Conservation (phyloP, 2,797 vertebrate genomes). For the Etheostoma perlongum region DNA sequence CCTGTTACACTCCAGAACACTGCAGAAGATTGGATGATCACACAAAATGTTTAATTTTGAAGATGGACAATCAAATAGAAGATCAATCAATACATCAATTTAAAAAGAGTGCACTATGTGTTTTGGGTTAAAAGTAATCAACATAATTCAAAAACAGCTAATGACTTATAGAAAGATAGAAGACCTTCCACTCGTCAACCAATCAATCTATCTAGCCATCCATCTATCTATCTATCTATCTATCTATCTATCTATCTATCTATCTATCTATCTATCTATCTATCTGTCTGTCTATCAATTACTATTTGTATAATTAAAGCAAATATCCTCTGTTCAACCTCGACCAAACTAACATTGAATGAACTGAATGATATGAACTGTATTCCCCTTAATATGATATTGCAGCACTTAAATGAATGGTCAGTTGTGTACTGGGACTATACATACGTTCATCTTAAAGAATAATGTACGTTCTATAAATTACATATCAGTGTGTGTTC, state of each 20-base stretch:
- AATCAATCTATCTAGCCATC: neutral
- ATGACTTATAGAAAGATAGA: neutral
- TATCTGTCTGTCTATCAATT: neutral
- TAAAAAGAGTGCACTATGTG: neutral
- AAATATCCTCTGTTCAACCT: conserved; percentile 5
- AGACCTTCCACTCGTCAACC: neutral
- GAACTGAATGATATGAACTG: neutral
- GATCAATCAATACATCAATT: conserved; percentile 5
- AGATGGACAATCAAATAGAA: neutral
- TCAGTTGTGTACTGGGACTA: neutral
- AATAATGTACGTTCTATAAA: neutral
- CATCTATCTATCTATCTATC: neutral
- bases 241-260: neutral
- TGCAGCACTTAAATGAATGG: neutral
- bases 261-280: neutral
- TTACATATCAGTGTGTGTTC: neutral
- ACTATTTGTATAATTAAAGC: neutral
- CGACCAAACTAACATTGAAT: neutral
- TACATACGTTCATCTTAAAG: neutral
- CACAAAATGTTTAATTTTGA: neutral
- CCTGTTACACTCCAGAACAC: neutral
- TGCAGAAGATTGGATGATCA: neutral
- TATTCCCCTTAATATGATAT: neutral
- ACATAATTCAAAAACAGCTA: neutral
- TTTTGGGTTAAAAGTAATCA: neutral